Evolutionary conservation across 2,888 invertebrate genomes (phyloP).

Genomic region (Andrena bicolor): DNA sequence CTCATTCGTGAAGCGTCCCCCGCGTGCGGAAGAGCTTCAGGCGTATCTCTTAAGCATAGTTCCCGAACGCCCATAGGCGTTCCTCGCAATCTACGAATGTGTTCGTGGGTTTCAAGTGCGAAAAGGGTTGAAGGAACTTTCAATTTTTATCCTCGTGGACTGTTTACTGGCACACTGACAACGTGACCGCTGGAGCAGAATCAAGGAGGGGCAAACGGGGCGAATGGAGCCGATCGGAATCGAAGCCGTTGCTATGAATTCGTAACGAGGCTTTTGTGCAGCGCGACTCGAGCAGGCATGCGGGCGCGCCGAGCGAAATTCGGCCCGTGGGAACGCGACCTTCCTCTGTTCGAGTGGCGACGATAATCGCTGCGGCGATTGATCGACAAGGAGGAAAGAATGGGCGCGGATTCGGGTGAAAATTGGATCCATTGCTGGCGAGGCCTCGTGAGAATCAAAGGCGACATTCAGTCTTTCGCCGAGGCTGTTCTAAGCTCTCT

Average conservation of each 20-base stretch:
- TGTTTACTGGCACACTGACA: neutral
- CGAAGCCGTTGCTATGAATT: slow-evolving; percentile 47
- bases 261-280: slow-evolving; percentile 63
- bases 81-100: too few species aligned
- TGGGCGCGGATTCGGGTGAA: slow-evolving; percentile 42
- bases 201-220: neutral
- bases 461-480: slow-evolving; percentile 13
- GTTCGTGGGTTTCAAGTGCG: too few species aligned
- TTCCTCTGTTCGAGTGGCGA: slow-evolving; percentile 47
- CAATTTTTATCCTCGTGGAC: too few species aligned
- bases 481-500: slow-evolving; percentile 9
- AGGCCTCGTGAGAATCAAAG: slow-evolving; percentile 31
- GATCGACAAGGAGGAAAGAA: slow-evolving; percentile 60
- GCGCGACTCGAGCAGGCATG: slow-evolving; percentile 61
- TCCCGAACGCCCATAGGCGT: too few species aligned
- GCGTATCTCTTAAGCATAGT: too few species aligned
- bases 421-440: slow-evolving; percentile 22
- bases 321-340: slow-evolving; percentile 63
- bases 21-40: too few species aligned
- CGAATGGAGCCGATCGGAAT: slow-evolving; percentile 35
- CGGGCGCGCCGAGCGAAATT: slow-evolving; percentile 60
- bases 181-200: neutral
- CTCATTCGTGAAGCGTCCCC: too few species aligned
- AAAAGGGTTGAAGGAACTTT: too few species aligned
- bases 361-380: slow-evolving; percentile 46